Percentiles rank a stretch among this genome's conserved stretches.
phyloP scores from a whole-genome alignment of 2,888 invertebrate species.

The Panzeria rudis region DNA sequence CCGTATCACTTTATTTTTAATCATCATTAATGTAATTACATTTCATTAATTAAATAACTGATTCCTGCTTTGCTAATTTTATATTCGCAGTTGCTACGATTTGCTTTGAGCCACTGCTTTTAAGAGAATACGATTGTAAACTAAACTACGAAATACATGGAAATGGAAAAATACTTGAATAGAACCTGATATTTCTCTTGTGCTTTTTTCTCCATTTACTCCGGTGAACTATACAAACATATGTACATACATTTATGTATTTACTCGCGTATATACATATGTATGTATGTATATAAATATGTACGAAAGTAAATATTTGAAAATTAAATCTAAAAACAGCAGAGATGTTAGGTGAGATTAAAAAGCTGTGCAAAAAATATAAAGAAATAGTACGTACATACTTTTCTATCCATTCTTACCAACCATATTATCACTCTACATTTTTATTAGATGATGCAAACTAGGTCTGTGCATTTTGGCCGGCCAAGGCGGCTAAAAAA shows the following conservation, averaged over 20 bases:
- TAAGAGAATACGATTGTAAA: constrained; percentile 57
- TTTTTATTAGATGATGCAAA: no score
- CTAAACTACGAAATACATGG: constrained; percentile 40
- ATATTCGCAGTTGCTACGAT: constrained; percentile 6
- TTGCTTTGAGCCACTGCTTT: constrained; percentile 18
- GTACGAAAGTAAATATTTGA: background rate
- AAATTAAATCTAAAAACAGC: background rate
- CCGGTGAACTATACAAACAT: background rate
- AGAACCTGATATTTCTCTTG: constrained; percentile 42
- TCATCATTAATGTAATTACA: constrained; percentile 4
- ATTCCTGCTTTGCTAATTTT: constrained; percentile 2
- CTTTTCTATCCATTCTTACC: background rate
- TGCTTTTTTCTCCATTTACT: constrained; percentile 9
- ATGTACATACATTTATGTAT: constrained; percentile 3
- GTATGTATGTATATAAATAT: background rate
- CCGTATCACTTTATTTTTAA: constrained; percentile 1
- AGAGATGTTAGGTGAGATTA: background rate
- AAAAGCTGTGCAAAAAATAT: background rate
- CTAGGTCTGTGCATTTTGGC: no score
- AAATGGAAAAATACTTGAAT: constrained; percentile 44
- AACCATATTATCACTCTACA: background rate
- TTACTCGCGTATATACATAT: background rate
- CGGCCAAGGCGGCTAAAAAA: no score
- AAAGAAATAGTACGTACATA: background rate
- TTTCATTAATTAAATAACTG: constrained; percentile 40